These are phyloP conservation scores for Pectinophora gossypiella DNA, from an alignment of 1,140 invertebrate genomes.

Conservation along the genomic window DNA sequence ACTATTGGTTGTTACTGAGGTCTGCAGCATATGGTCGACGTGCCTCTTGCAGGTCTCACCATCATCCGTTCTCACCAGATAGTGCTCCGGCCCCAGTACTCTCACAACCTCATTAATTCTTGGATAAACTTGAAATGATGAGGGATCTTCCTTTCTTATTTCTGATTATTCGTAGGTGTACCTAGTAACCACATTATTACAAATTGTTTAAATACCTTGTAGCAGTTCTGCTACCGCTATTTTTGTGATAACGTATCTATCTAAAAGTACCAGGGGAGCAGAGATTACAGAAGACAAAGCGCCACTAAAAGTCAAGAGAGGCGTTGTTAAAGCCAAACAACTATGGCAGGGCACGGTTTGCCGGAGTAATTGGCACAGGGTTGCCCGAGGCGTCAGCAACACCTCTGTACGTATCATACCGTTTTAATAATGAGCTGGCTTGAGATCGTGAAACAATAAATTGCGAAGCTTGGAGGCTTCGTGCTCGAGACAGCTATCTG, in stretches of 20 bases:
- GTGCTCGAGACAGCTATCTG: conserved; percentile 70
- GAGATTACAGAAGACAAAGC: conserved; percentile 35
- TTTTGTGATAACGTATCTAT: neutral
- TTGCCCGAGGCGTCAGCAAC: conserved; percentile 61
- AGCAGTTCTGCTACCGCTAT: too few species aligned
- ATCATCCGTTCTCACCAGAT: too few species aligned
- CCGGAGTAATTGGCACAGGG: conserved; percentile 59
- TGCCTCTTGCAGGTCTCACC: too few species aligned
- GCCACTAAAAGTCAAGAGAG: conserved; percentile 45
- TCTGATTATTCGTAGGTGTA: too few species aligned
- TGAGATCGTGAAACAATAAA: conserved; percentile 75
- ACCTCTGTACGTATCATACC: conserved; percentile 69
- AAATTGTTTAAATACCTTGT: too few species aligned
- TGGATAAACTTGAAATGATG: too few species aligned
- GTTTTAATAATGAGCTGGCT: conserved; percentile 72
- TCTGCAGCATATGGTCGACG: too few species aligned
- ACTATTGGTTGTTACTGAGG: too few species aligned
- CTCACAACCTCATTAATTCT: too few species aligned
- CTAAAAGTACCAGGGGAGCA: conserved; percentile 21
- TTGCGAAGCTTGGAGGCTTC: conserved; percentile 72
- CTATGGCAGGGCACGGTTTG: conserved; percentile 36
- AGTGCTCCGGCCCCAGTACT: too few species aligned
- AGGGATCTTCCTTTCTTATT: too few species aligned
- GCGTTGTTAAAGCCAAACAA: conserved; percentile 58
- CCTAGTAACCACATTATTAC: too few species aligned